These are phyloP conservation scores for Pseudomyrmex dendroicus DNA, from an alignment of 1,140 invertebrate species.

Conservation along the genomic window DNA sequence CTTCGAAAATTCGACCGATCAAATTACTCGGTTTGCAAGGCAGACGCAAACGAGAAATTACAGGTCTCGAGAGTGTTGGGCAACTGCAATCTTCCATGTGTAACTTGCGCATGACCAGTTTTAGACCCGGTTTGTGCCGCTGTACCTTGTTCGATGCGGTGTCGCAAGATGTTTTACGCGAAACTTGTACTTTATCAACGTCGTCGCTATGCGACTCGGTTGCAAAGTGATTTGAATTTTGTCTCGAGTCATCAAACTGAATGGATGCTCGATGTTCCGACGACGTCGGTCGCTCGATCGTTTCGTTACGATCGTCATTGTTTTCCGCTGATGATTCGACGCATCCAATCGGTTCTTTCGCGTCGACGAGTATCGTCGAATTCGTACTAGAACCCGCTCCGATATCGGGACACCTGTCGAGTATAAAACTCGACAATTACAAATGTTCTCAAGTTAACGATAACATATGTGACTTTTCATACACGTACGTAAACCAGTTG, in stretches of 20 bases:
- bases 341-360: background rate
- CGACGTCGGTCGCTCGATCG: background rate
- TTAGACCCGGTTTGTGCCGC: slow-evolving; percentile 20
- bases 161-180: background rate
- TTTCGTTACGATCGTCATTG: background rate
- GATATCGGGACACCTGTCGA: background rate
- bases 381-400: background rate
- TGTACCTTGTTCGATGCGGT: background rate
- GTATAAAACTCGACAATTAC: background rate
- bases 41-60: slow-evolving; percentile 45
- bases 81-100: background rate
- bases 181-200: background rate
- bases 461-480: slow-evolving; percentile 3
- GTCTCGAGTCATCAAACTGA: slow-evolving; percentile 10
- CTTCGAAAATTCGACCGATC: slow-evolving; percentile 61
- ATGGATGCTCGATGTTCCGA: background rate
- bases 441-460: too few relatives aligned
- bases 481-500: slow-evolving; percentile 51
- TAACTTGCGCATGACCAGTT: slow-evolving; percentile 34
- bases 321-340: background rate
- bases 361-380: background rate
- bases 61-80: background rate
- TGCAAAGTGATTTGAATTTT: slow-evolving; percentile 43
- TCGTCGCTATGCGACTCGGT: background rate
- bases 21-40: slow-evolving; percentile 70